phyloP scores from a whole-genome alignment of 2,113 vertebrate species.

The Herpetotheres cachinnans region DNA sequence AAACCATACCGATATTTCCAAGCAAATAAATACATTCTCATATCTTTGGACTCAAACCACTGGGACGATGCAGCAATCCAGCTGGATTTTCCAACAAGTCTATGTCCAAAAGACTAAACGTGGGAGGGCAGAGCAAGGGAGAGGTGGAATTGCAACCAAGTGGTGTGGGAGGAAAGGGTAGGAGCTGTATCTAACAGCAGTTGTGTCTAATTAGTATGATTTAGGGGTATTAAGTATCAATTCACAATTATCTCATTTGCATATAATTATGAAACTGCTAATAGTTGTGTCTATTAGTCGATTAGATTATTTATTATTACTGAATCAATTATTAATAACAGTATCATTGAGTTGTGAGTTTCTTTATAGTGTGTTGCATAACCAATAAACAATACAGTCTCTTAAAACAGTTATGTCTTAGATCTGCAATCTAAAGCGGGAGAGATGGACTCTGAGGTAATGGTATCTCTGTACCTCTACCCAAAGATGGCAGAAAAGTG shows the following conservation, averaged over 20 bases:
- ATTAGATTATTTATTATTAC: background rate
- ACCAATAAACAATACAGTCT: background rate
- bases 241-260: background rate
- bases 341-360: background rate
- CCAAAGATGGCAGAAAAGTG: background rate
- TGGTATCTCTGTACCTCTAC: background rate
- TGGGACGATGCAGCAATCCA: background rate
- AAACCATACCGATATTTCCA: background rate
- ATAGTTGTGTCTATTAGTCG: background rate
- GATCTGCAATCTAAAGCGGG: background rate
- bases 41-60: background rate
- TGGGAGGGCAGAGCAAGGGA: background rate
- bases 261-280: background rate
- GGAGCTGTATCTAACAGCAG: background rate
- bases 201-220: background rate
- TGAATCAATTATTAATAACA: background rate
- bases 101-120: background rate
- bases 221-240: background rate
- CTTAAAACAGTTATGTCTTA: background rate
- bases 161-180: background rate
- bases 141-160: background rate
- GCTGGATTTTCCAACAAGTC: background rate
- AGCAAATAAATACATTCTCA: background rate
- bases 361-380: background rate
- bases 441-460: background rate